These are phyloP conservation scores for Glossosoma conforme DNA, from an alignment of 1,140 invertebrate genomes.

Conservation along the genomic window DNA sequence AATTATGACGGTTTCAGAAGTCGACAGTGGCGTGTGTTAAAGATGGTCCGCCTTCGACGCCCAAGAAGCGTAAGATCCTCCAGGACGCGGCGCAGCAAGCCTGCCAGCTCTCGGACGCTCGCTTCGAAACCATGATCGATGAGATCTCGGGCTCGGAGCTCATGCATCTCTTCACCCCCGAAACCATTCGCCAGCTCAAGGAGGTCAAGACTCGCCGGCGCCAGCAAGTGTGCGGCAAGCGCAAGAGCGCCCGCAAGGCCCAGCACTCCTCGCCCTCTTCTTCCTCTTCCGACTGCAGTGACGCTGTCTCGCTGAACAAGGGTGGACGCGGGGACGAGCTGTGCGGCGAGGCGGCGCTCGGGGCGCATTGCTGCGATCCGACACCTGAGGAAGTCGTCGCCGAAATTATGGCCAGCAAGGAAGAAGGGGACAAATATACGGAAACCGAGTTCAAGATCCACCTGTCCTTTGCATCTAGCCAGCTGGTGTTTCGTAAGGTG, in stretches of 20 bases:
- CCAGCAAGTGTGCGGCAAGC: slow-evolving; percentile 7
- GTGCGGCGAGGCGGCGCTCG: neutral
- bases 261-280: neutral
- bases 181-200: slow-evolving; percentile 9
- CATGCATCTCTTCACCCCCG: slow-evolving; percentile 8
- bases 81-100: neutral
- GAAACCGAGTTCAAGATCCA: slow-evolving; percentile 6
- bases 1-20: no score
- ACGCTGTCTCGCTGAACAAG: no score
- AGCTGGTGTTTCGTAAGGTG: slow-evolving; percentile 11
- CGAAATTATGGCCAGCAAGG: slow-evolving; percentile 8
- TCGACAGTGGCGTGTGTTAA: no score
- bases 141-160: no score
- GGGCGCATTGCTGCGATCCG: slow-evolving; percentile 4
- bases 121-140: no score
- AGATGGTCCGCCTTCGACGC: slow-evolving; percentile 7
- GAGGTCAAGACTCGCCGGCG: slow-evolving; percentile 8
- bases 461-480: slow-evolving; percentile 4
- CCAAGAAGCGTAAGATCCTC: slow-evolving; percentile 4
- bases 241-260: slow-evolving; percentile 3
- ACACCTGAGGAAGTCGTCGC: slow-evolving; percentile 12
- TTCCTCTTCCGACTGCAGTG: no score
- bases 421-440: slow-evolving; percentile 3
- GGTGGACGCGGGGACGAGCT: neutral
- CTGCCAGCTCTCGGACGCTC: no score